A percentile compares a stretch with the other conserved stretches of the same genome.
These are phyloP conservation scores for Marronus borbonicus DNA, from an alignment of 2,888 invertebrate species.

Conservation along the genomic window DNA sequence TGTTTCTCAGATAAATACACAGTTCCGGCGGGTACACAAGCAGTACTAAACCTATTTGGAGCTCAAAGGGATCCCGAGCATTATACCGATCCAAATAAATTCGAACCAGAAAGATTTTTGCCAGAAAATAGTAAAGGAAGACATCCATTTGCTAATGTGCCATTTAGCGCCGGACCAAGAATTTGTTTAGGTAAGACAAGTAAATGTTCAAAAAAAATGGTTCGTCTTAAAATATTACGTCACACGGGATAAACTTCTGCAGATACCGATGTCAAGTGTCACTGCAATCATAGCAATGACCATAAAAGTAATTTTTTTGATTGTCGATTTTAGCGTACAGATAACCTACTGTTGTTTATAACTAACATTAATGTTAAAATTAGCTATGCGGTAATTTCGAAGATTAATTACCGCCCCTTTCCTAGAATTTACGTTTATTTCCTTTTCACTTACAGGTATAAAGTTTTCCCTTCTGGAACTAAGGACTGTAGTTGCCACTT, in stretches of 20 bases:
- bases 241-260: no score
- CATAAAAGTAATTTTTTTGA: no score
- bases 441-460: neutral
- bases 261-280: no score
- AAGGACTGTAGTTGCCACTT: slow-evolving; percentile 11
- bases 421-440: neutral
- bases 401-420: no score
- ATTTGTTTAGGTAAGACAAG: slow-evolving; percentile 32
- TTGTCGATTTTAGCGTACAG: no score
- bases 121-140: slow-evolving; percentile 62
- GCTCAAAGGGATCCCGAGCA: slow-evolving; percentile 68
- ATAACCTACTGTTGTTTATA: no score
- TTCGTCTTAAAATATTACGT: no score
- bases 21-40: slow-evolving; percentile 60
- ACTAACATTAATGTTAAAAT: no score
- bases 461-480: slow-evolving; percentile 21
- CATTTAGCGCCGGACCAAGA: slow-evolving; percentile 42
- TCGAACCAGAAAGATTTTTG: slow-evolving; percentile 66
- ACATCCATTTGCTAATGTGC: slow-evolving; percentile 54
- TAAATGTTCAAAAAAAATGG: no score
- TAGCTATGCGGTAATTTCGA: no score
- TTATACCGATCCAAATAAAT: slow-evolving; percentile 64
- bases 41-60: slow-evolving; percentile 61
- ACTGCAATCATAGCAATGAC: no score
- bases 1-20: slow-evolving; percentile 60